Evolutionary conservation across 2,113 vertebrate species (phyloP).

Genomic region (Mola mola): DNA sequence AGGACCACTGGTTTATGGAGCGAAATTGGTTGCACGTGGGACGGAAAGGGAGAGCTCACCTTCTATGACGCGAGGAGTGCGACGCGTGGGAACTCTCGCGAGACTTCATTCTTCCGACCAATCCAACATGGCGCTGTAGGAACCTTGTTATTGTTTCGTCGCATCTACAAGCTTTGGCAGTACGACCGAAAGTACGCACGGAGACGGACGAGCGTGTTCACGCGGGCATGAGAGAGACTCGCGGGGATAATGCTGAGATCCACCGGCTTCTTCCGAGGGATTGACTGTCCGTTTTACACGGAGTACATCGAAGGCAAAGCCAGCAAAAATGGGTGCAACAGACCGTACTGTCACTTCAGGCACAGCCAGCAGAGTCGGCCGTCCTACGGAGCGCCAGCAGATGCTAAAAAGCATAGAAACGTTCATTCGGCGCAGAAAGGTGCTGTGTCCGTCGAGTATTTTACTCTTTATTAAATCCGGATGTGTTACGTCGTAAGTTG

Average conservation of each 20-base stretch:
- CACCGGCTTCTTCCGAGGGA: constrained; percentile 93
- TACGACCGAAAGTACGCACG: neutral
- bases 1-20: too few species aligned
- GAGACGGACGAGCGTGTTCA: constrained; percentile 1
- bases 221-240: constrained; percentile 74
- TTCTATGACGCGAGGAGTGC: constrained; percentile 51
- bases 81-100: constrained; percentile 32
- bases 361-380: constrained; percentile 82
- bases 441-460: constrained; percentile 22
- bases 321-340: constrained; percentile 76
- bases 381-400: constrained; percentile 69
- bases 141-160: constrained; percentile 79
- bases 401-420: constrained; percentile 62
- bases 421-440: constrained; percentile 64
- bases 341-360: constrained; percentile 95
- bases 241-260: constrained; percentile 86
- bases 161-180: constrained; percentile 31
- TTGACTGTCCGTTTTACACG: constrained; percentile 90
- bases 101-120: constrained; percentile 16
- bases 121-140: constrained; percentile 82
- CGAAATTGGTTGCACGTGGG: too few species aligned
- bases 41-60: too few species aligned
- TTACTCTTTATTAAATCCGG: neutral
- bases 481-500: neutral
- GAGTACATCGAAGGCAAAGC: constrained; percentile 72